Evolutionary conservation across 2,113 vertebrate genomes (phyloP), one percentile per base, ranked within the genome.

Genomic region (Odocoileus virginianus): DNA sequence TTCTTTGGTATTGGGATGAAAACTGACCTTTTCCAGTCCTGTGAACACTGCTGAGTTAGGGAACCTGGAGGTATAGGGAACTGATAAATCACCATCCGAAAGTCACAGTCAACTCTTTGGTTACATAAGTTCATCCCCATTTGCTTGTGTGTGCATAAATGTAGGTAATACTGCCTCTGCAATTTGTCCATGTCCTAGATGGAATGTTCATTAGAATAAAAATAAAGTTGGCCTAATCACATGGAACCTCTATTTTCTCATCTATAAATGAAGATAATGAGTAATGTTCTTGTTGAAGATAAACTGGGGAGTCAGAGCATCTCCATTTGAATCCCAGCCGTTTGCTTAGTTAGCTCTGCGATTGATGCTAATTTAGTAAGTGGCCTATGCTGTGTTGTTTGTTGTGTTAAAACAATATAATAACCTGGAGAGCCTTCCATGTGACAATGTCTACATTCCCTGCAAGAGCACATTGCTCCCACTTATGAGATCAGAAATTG

Each of bases 401-500:
- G 10, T 7, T 50, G 36, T 52, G 25, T 64, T 25, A n/a, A 52
- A 52, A 2, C 78, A 19, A 0, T 81, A 33, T 11, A 33, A 50
- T 33, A 52, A 12, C 5, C 78, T 7, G 10, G 45, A 54, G 45
- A 6, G 40, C 7, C 67, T 33, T 36, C 58, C 3, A 12, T 1
- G 1, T 12, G 61, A 12, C 8, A 8, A 0, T 27, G 17, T 33
- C 55, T 10, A 2, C 1, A 11, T 47, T 43, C 3, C 21, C 36
- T 17, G 30, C 30, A 28, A 8, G 7, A 43, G 2, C 1, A 0
- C 9, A 2, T 2, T 0, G 21, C 7, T 27, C 58, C 27, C 12
- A 15, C 36, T 14, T 33, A 1, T 2, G 60, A 87, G 30, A 23
- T 1, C 12, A 14, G 36, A 60, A 17, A 25, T 28, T 3, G 47